phyloP scores from a whole-genome alignment of 2,888 invertebrate genomes.

The Yponomeuta plumbellus region DNA sequence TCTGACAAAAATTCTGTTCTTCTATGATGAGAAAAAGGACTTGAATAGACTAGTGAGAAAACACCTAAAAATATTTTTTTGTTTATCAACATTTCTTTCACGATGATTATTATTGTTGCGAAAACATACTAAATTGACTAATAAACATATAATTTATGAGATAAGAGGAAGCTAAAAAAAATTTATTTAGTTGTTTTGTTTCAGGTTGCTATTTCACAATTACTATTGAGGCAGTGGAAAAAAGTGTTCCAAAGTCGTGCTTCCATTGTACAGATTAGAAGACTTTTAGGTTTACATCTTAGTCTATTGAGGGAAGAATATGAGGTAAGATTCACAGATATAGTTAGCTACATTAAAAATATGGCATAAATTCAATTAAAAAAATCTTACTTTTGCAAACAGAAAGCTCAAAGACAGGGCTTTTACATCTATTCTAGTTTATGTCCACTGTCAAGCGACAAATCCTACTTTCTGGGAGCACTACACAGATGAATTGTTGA shows the following conservation, averaged over 20 bases:
- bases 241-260: slow-evolving; percentile 50
- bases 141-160: too few species aligned
- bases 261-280: slow-evolving; percentile 56
- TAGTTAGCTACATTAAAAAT: too few species aligned
- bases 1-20: slow-evolving; percentile 83
- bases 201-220: slow-evolving; percentile 72
- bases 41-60: slow-evolving; percentile 76
- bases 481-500: too few species aligned
- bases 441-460: too few species aligned
- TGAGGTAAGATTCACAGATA: slow-evolving; percentile 42
- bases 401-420: too few species aligned
- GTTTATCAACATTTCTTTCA: not conserved
- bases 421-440: too few species aligned
- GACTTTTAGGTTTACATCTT: slow-evolving; percentile 59
- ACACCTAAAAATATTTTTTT: slow-evolving; percentile 12
- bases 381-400: too few species aligned
- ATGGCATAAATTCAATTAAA: too few species aligned
- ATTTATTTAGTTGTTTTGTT: slow-evolving; percentile 23
- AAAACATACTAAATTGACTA: too few species aligned
- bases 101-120: too few species aligned
- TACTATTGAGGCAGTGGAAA: slow-evolving; percentile 72
- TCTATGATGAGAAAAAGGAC: slow-evolving; percentile 83
- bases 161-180: not conserved
- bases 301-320: slow-evolving; percentile 51
- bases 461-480: too few species aligned